Evolutionary conservation across 2,888 invertebrate genomes (phyloP), one percentile per base, ranked within the genome.

Genomic region (Tethea ocularis): DNA sequence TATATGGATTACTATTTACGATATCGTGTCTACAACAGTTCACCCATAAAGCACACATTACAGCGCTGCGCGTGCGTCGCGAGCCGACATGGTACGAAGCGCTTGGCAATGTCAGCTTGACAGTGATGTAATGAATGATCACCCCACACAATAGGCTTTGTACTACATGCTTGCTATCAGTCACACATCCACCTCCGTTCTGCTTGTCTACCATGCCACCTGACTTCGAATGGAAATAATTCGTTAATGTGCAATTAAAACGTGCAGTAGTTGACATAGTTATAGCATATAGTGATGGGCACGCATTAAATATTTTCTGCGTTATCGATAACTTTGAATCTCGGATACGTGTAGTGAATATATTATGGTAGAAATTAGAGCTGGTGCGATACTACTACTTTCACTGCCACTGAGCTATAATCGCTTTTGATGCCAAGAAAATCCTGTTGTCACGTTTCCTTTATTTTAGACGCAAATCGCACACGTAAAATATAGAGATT

Each of bases 91-190:
- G 61, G 6, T 17, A 41, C 41, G 17, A 38, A 46, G 46, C 46
- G 20, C 17, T 41, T 41, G 46, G 60, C 65, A 66, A 67, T 68
- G 71, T 72, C 68, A 69, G 20, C 59, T 55, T 36, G 54, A 55
- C 52, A 36, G 55, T 67, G 68, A 69, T 60, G 60, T 63, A 68
- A 66, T 63, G 60, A 68, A 66, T 62, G 60, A 65, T 60, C 55
- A 29, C 24, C 38, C 46, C 46, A 46, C 46, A 46, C 46, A 46
- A 46, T 46, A 46, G 46, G 10, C 46, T 46, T 46, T 60, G 55
- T 59, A 56, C 38, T 61, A 51, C 61, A 58, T 64, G 59, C 62
- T 60, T 59, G 61, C 51, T 55, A 63, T 62, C 62, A 61, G 60
- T 59, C 58, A 46, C 46, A 46, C 46, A 46, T 46, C 46, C 46